Conservation (phyloP, 2,888 invertebrate genomes). For the Bugula neritina region DNA sequence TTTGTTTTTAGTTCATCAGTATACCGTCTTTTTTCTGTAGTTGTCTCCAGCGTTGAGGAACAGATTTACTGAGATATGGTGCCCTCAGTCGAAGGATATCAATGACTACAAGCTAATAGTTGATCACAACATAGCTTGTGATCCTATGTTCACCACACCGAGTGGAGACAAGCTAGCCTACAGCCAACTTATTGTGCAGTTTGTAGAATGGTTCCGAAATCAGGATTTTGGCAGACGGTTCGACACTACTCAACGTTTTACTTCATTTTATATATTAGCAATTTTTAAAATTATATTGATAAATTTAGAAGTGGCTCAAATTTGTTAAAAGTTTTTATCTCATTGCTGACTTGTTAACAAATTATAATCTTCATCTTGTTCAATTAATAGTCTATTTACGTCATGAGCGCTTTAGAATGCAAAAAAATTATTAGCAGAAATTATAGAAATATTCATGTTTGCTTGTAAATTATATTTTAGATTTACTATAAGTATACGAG, state of each 20-base stretch:
- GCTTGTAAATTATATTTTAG: too few species aligned
- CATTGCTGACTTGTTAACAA: too few species aligned
- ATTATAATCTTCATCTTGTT: too few species aligned
- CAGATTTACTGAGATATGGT: constrained; percentile 98
- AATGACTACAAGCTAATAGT: constrained; percentile 75
- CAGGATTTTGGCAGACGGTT: constrained; percentile 66
- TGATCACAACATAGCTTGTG: constrained; percentile 65
- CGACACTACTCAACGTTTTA: constrained; percentile 8
- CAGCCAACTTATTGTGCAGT: constrained; percentile 69
- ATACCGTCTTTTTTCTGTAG: constrained; percentile 50
- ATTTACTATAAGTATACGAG: constrained; percentile 80
- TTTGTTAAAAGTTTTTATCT: too few species aligned
- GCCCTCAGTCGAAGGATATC: constrained; percentile 59
- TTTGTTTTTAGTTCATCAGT: too few species aligned
- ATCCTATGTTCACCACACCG: constrained; percentile 30
- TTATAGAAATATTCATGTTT: too few species aligned
- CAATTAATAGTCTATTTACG: too few species aligned
- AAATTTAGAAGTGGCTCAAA: too few species aligned
- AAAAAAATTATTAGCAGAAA: too few species aligned
- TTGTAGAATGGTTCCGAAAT: constrained; percentile 69
- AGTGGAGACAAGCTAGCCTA: constrained; percentile 47
- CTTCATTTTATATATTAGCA: not conserved
- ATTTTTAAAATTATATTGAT: not conserved
- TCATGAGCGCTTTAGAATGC: too few species aligned
- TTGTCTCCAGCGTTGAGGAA: constrained; percentile 93